These are phyloP conservation scores for Romanogobio albipinnatus DNA, from an alignment of 2,113 vertebrate species.

Conservation along the genomic window DNA sequence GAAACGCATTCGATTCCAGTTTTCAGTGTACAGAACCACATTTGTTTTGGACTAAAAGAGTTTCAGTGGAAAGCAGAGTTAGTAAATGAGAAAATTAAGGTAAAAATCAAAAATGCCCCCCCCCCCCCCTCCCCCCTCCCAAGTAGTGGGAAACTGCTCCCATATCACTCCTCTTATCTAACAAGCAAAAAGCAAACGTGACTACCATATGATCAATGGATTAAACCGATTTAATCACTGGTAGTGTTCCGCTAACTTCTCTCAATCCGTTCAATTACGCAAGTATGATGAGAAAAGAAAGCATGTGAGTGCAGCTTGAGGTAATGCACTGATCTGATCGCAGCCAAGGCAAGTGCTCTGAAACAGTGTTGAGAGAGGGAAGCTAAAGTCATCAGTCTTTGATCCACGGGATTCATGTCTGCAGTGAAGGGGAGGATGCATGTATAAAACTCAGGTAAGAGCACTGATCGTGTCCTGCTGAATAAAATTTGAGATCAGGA, in stretches of 20 bases:
- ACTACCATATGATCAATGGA: slow-evolving; percentile 10
- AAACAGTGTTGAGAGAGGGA: slow-evolving; percentile 34
- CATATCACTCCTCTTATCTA: slow-evolving; percentile 3
- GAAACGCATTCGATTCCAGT: background rate
- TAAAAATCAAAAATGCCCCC: background rate
- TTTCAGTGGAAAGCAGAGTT: background rate
- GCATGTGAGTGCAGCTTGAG: slow-evolving; percentile 25
- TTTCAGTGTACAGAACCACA: slow-evolving; percentile 6
- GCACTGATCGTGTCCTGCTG: background rate
- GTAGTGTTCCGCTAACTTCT: background rate
- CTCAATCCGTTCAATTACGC: background rate
- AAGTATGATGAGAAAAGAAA: slow-evolving; percentile 21
- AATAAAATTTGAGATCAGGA: slow-evolving; percentile 16
- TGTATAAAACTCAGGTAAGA: slow-evolving; percentile 27
- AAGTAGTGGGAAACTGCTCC: background rate
- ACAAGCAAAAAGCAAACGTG: slow-evolving; percentile 9
- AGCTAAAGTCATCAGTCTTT: slow-evolving; percentile 48
- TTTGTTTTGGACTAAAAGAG: background rate
- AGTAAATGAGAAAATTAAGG: slow-evolving; percentile 11
- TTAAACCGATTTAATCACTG: slow-evolving; percentile 1
- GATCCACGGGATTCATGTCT: slow-evolving; percentile 18
- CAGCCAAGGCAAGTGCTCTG: slow-evolving; percentile 36
- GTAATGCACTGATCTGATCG: slow-evolving; percentile 47
- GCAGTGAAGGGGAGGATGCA: background rate
- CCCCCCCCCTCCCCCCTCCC: too few species aligned